A percentile compares a stretch with the other conserved stretches of the same genome.
phyloP scores from a whole-genome alignment of 2,888 invertebrate species.

The Cremastinae sp. region DNA sequence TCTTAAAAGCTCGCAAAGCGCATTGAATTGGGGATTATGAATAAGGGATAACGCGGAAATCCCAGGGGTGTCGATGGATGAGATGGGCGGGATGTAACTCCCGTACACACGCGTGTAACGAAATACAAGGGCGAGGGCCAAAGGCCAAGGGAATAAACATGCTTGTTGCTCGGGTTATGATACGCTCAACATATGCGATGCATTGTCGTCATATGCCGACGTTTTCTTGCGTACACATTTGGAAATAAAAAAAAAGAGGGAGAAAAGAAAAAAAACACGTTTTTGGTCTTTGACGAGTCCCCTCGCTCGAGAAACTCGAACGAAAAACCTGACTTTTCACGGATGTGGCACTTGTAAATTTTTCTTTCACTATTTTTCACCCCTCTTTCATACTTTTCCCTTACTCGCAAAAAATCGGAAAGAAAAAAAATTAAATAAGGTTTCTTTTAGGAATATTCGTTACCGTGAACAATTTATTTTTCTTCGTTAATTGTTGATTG shows the following conservation, averaged over 20 bases:
- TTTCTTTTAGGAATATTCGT: too few relatives aligned
- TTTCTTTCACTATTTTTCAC: neutral
- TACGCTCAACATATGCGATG: conserved; percentile 74
- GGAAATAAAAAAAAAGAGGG: conserved; percentile 17
- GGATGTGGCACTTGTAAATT: too few relatives aligned
- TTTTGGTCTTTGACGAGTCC: conserved; percentile 11
- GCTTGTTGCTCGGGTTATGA: conserved; percentile 73
- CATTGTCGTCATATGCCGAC: conserved; percentile 69
- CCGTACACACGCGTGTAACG: conserved; percentile 17
- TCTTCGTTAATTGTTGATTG: too few relatives aligned
- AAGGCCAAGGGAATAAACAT: conserved; percentile 72
- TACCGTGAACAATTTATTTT: too few relatives aligned
- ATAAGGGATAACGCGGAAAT: conserved; percentile 72
- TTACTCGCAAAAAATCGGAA: too few relatives aligned
- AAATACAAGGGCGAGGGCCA: conserved; percentile 38
- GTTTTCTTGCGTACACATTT: neutral
- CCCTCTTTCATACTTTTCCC: neutral
- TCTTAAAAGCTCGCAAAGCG: conserved; percentile 76
- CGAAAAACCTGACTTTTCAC: neutral
- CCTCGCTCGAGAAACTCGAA: neutral
- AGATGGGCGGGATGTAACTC: conserved; percentile 58
- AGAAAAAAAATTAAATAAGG: too few relatives aligned
- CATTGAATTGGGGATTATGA: conserved; percentile 77
- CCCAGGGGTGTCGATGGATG: conserved; percentile 72
- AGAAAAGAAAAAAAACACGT: conserved; percentile 44